A percentile compares a stretch with the other conserved stretches of the same genome.
Conservation (phyloP, 2,888 invertebrate genomes). For the Erebia aethiops region DNA sequence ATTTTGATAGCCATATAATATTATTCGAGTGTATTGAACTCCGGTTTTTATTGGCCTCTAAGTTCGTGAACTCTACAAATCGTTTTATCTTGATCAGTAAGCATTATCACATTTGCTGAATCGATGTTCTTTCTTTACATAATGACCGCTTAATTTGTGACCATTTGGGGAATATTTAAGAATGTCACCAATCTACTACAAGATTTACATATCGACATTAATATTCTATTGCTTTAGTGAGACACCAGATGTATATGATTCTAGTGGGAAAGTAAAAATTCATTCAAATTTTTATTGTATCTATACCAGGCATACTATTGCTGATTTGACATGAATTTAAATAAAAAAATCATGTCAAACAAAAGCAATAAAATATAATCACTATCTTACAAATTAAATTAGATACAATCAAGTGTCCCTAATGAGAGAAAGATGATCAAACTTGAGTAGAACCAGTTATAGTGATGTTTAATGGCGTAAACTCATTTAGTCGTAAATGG, state of each 20-base stretch:
- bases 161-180: constrained; percentile 17
- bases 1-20: constrained; percentile 46
- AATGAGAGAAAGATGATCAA: constrained; percentile 35
- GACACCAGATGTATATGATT: background rate
- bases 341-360: background rate
- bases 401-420: constrained; percentile 34
- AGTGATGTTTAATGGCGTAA: constrained; percentile 31
- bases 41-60: constrained; percentile 37
- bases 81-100: constrained; percentile 34
- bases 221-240: constrained; percentile 3
- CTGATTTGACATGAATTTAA: background rate
- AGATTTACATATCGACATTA: constrained; percentile 5
- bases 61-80: constrained; percentile 40
- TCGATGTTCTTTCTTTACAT: constrained; percentile 30
- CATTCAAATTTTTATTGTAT: too few relatives aligned
- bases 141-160: constrained; percentile 30
- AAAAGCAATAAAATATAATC: background rate
- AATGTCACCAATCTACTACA: constrained; percentile 2
- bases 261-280: background rate
- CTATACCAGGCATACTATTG: too few relatives aligned
- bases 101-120: constrained; percentile 38
- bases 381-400: constrained; percentile 24
- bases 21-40: constrained; percentile 46
- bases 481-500: constrained; percentile 40
- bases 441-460: constrained; percentile 38